Conservation (phyloP, 2,113 vertebrate species). For the Chionodraco myersi region DNA sequence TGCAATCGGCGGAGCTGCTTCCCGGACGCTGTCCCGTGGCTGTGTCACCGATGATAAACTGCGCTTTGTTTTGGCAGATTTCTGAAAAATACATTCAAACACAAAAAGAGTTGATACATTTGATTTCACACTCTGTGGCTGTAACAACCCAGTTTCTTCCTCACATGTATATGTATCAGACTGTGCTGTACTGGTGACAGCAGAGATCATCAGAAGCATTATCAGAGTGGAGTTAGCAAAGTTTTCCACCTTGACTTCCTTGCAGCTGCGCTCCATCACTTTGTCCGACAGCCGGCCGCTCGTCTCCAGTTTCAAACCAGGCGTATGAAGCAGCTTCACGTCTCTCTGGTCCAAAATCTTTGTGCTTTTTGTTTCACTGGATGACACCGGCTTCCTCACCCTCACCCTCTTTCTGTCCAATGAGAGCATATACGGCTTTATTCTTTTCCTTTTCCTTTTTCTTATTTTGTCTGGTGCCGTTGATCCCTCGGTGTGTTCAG, state of each 20-base stretch:
- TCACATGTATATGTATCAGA: neutral
- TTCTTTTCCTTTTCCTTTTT: neutral
- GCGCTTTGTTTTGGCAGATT: neutral
- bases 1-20: neutral
- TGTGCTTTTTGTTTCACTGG: too few species aligned
- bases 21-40: accelerated
- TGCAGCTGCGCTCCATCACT: neutral
- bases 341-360: neutral
- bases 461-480: neutral
- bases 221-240: neutral
- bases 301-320: constrained; percentile 53
- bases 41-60: neutral
- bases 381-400: neutral
- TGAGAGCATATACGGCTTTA: neutral
- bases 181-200: neutral
- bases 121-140: neutral
- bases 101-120: neutral
- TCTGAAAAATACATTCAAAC: constrained; percentile 28
- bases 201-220: neutral
- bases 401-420: constrained; percentile 10
- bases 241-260: constrained; percentile 48
- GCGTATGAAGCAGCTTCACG: constrained; percentile 38
- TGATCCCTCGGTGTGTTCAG: neutral
- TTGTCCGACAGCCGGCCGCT: neutral
- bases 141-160: neutral